phyloP scores from a whole-genome alignment of 2,888 invertebrate genomes.

The Noctua pronuba region DNA sequence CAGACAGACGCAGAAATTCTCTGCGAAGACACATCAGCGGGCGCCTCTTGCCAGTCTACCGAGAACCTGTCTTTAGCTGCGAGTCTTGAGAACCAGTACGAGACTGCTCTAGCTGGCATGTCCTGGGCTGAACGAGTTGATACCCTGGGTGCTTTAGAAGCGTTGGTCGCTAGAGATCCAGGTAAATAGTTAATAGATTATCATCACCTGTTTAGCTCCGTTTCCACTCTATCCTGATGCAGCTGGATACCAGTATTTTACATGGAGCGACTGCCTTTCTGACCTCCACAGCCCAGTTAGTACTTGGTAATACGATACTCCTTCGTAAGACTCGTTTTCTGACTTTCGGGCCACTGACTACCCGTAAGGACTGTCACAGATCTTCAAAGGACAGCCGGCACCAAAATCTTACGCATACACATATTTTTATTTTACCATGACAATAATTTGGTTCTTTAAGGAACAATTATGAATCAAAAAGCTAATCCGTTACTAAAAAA shows the following conservation, averaged over 20 bases:
- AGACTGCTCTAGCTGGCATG: slow-evolving; percentile 93
- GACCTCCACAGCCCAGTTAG: background rate
- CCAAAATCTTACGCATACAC: background rate
- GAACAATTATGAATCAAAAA: too few species aligned
- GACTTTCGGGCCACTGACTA: too few species aligned
- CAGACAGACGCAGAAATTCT: slow-evolving; percentile 92
- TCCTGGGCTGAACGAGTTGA: slow-evolving; percentile 97
- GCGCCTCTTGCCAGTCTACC: slow-evolving; percentile 63
- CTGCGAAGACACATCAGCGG: slow-evolving; percentile 81
- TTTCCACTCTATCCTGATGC: background rate
- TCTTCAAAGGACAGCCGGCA: background rate
- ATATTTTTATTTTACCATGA: background rate
- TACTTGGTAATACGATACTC: too few species aligned
- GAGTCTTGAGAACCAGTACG: slow-evolving; percentile 92
- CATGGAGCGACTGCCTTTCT: background rate
- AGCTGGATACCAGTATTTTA: background rate
- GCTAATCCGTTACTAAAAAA: too few species aligned
- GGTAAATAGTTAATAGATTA: slow-evolving; percentile 83
- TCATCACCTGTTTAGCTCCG: background rate
- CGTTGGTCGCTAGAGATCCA: slow-evolving; percentile 96
- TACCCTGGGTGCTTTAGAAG: slow-evolving; percentile 94
- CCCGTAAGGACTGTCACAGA: background rate
- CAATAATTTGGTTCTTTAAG: too few species aligned
- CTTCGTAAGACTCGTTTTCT: too few species aligned
- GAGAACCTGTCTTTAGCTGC: slow-evolving; percentile 76